Percentiles rank a stretch among this genome's conserved stretches.
Conservation (phyloP, 2,797 vertebrate genomes). For the Nannoperca obscura region DNA sequence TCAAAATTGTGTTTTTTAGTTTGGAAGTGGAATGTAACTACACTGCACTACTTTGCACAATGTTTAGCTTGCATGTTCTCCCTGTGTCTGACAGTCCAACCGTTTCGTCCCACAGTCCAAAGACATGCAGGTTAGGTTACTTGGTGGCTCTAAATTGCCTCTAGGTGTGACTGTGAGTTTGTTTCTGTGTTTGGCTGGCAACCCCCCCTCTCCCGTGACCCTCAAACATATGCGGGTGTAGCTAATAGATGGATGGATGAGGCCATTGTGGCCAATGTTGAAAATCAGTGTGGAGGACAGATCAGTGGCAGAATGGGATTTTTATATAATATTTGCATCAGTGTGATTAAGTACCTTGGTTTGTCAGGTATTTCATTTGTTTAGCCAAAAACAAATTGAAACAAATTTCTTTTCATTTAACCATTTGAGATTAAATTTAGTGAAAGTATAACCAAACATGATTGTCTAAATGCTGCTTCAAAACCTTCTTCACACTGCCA, state of each 20-base stretch:
- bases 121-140: not conserved
- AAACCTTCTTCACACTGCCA: not conserved
- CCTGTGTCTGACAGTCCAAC: no score
- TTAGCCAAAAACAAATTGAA: no score
- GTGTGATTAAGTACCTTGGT: not conserved
- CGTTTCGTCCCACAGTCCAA: not conserved
- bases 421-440: no score
- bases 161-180: not conserved
- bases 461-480: not conserved
- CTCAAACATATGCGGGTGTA: not conserved
- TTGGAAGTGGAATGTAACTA: not conserved
- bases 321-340: not conserved
- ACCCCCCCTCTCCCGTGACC: not conserved
- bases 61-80: not conserved
- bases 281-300: not conserved
- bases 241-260: not conserved
- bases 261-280: not conserved
- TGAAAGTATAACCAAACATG: no score
- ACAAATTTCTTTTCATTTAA: not conserved
- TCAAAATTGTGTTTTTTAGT: not conserved
- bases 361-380: not conserved
- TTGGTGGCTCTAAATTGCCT: not conserved
- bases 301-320: not conserved
- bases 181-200: not conserved
- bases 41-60: not conserved